Conservation (phyloP, 2,888 invertebrate species). For the Pediacus dermestoides region DNA sequence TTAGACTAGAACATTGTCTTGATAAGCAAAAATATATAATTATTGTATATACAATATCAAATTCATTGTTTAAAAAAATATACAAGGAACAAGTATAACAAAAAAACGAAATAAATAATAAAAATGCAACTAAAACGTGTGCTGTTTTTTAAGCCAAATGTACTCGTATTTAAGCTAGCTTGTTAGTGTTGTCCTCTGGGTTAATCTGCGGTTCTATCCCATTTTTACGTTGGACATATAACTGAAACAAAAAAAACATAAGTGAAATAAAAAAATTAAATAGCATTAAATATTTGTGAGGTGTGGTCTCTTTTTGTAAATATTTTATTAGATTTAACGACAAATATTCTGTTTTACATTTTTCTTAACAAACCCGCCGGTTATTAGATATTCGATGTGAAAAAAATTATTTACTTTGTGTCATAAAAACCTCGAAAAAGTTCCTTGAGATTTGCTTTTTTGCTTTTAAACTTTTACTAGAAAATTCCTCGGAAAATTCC, state of each 20-base stretch:
- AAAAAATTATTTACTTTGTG: slow-evolving; percentile 5
- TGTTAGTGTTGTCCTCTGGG: slow-evolving; percentile 16
- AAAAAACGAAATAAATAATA: slow-evolving; percentile 20
- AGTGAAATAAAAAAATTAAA: not conserved
- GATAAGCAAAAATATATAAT: slow-evolving; percentile 6
- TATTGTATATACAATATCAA: not conserved
- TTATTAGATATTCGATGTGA: no score
- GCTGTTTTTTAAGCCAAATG: slow-evolving; percentile 22
- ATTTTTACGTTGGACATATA: slow-evolving; percentile 70
- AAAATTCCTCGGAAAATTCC: no score
- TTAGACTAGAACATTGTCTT: slow-evolving; percentile 16
- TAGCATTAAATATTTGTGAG: not conserved
- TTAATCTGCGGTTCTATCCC: slow-evolving; percentile 11
- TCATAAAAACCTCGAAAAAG: no score
- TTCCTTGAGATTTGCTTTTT: no score
- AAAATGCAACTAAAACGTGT: slow-evolving; percentile 31
- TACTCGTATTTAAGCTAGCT: slow-evolving; percentile 18
- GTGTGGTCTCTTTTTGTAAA: not conserved
- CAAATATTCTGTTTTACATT: no score
- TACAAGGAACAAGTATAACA: slow-evolving; percentile 6
- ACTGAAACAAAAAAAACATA: slow-evolving; percentile 51
- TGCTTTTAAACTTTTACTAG: no score
- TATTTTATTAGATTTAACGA: not conserved
- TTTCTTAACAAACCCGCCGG: no score
- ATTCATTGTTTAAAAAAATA: slow-evolving; percentile 3